Conservation (phyloP, 2,888 invertebrate species). For the Drosophila emarginata region DNA sequence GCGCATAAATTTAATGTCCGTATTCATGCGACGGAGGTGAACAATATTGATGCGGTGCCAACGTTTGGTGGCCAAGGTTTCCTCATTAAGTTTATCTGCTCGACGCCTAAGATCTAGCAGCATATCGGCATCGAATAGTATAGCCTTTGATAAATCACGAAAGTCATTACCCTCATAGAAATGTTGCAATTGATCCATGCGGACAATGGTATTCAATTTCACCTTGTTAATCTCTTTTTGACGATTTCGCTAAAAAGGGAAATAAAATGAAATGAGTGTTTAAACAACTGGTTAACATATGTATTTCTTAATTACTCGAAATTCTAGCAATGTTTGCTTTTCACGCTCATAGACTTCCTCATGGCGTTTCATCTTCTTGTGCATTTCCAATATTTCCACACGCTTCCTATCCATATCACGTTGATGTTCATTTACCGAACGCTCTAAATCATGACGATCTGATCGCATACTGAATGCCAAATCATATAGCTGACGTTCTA, state of each 20-base stretch:
- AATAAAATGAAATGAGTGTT: neutral
- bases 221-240: conserved; percentile 91
- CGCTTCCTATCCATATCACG: conserved; percentile 84
- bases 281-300: neutral
- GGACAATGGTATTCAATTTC: conserved; percentile 87
- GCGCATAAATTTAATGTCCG: conserved; percentile 88
- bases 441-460: conserved; percentile 85
- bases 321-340: conserved; percentile 85
- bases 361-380: conserved; percentile 84
- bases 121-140: conserved; percentile 86
- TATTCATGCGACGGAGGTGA: conserved; percentile 88
- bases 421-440: conserved; percentile 85
- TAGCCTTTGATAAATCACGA: conserved; percentile 82
- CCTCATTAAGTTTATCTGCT: conserved; percentile 86
- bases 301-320: conserved; percentile 84
- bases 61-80: conserved; percentile 85
- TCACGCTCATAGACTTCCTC: conserved; percentile 84
- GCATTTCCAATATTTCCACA: conserved; percentile 85
- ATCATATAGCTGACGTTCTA: conserved; percentile 87
- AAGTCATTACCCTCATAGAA: conserved; percentile 83
- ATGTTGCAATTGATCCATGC: conserved; percentile 87
- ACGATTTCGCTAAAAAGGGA: conserved; percentile 82
- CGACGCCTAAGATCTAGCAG: conserved; percentile 85
- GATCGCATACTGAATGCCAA: conserved; percentile 86
- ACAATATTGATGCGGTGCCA: conserved; percentile 87